phyloP scores from a whole-genome alignment of 1,140 invertebrate genomes.

The Hypsibius dujardini region DNA sequence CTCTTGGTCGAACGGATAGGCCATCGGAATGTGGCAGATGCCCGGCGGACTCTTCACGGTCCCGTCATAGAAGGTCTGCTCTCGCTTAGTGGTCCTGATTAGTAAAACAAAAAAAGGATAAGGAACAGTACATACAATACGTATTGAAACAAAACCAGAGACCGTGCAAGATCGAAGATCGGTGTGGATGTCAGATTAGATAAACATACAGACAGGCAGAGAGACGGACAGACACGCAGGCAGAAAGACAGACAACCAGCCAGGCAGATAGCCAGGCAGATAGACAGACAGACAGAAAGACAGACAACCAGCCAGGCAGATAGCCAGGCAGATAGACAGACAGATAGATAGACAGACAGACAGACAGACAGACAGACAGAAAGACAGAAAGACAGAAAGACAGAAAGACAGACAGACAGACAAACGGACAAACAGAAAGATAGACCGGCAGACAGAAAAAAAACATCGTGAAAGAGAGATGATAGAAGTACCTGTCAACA shows the following conservation, averaged over 20 bases:
- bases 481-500: conserved; percentile 52
- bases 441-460: conserved; percentile 11
- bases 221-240: background rate
- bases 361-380: background rate
- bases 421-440: background rate
- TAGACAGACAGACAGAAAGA: too few relatives aligned
- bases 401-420: too few relatives aligned
- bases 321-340: too few relatives aligned
- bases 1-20: conserved; percentile 58
- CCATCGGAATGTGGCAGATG: conserved; percentile 81
- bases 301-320: too few relatives aligned
- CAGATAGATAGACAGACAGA: too few relatives aligned
- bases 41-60: conserved; percentile 39
- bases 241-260: background rate
- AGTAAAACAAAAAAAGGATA: too few relatives aligned
- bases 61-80: conserved; percentile 77
- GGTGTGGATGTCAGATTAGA: conserved; percentile 22
- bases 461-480: background rate
- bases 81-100: conserved; percentile 42
- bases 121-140: too few relatives aligned
- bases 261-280: too few relatives aligned
- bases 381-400: conserved; percentile 11
- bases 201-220: conserved; percentile 17
- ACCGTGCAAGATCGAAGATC: too few relatives aligned
- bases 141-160: too few relatives aligned